These are phyloP conservation scores for Pluvianellus socialis DNA, from an alignment of 2,113 vertebrate species.

Conservation along the genomic window DNA sequence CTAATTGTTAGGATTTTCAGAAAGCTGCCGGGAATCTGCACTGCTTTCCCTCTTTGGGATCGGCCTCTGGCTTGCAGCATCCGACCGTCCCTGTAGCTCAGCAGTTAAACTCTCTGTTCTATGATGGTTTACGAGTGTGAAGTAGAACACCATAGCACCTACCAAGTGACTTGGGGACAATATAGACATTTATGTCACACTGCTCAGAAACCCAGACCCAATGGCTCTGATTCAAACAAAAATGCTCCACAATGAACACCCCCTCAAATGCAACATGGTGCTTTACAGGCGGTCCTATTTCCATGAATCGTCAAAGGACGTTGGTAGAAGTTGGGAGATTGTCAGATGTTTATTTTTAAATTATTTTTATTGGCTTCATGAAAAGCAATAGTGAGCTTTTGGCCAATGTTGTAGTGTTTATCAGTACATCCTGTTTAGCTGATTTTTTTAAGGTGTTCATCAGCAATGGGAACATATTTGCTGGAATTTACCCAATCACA, in stretches of 20 bases:
- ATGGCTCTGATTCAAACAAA: background rate
- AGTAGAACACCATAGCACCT: background rate
- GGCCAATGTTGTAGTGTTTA: background rate
- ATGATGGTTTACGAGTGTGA: background rate
- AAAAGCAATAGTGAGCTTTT: background rate
- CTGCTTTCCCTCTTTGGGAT: background rate
- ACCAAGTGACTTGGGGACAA: rapidly evolving
- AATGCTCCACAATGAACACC: background rate
- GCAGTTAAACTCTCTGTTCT: background rate
- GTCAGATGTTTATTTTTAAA: background rate
- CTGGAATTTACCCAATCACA: background rate
- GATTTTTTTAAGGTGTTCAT: background rate
- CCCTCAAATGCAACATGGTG: rapidly evolving
- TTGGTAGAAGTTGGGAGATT: background rate
- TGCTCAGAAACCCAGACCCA: background rate
- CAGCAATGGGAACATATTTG: background rate
- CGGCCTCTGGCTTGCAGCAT: background rate
- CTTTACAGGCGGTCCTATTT: rapidly evolving
- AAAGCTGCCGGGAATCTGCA: background rate
- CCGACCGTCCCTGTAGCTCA: rapidly evolving
- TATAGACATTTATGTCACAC: rapidly evolving
- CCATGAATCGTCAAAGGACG: background rate
- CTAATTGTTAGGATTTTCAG: background rate
- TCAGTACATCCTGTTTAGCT: slow-evolving; percentile 11
- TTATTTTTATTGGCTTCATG: background rate